These are phyloP conservation scores for Ctenosaura bakeri DNA, from an alignment of 2,797 vertebrate species.

Conservation along the genomic window DNA sequence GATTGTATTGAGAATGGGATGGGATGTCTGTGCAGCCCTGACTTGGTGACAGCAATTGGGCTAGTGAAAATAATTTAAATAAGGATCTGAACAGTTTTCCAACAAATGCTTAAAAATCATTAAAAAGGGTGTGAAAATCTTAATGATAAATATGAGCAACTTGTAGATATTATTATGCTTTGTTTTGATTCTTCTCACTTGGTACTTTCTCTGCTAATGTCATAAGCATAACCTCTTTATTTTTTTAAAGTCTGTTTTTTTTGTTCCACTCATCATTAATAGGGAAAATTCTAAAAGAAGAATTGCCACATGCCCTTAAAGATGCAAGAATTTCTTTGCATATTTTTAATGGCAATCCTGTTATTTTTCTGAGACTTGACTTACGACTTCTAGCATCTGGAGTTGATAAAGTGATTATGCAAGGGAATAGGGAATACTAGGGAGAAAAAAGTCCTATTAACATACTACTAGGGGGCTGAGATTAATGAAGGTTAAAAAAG, in stretches of 20 bases:
- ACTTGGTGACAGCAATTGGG: not conserved
- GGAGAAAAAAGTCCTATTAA: constrained; percentile 40
- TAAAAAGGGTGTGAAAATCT: not conserved
- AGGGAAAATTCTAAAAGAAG: not conserved
- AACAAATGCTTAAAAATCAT: not conserved
- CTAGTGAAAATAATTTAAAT: not conserved
- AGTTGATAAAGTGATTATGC: constrained; percentile 34
- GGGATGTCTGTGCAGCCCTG: not conserved
- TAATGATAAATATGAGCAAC: not conserved
- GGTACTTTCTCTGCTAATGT: not conserved
- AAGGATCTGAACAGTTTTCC: not conserved
- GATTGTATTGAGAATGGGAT: not conserved
- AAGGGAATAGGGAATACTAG: constrained; percentile 19
- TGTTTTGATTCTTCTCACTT: not conserved
- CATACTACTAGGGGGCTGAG: constrained; percentile 46
- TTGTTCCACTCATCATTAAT: not conserved
- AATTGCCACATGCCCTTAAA: not conserved
- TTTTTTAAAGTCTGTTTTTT: not conserved
- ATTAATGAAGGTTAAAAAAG: constrained; percentile 44
- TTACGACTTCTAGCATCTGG: constrained; percentile 35
- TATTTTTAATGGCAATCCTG: constrained; percentile 35
- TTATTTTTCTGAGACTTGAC: constrained; percentile 15
- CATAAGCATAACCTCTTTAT: not conserved
- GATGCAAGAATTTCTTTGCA: not conserved
- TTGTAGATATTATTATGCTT: not conserved